Conservation (phyloP, 2,888 invertebrate species). For the Apotomis capreana region DNA sequence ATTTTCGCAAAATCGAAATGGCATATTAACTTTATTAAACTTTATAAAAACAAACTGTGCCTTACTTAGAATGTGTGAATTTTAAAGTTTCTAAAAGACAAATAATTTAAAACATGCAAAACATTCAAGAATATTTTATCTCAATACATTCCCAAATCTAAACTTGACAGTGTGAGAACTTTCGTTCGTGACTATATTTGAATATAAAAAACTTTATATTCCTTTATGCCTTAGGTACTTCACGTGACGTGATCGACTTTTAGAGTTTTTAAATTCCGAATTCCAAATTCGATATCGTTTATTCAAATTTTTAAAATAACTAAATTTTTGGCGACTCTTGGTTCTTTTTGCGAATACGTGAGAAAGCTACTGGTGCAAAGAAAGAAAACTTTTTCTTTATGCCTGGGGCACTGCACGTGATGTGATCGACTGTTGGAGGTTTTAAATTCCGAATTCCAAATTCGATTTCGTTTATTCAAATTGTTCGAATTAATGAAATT, state of each 20-base stretch:
- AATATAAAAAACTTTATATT: conserved; percentile 36
- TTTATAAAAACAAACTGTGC: too few species aligned
- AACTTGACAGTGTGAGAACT: conserved; percentile 64
- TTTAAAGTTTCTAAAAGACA: neutral
- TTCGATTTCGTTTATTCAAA: conserved; percentile 34
- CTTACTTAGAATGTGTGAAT: too few species aligned
- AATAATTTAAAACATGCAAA: neutral
- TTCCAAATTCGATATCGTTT: conserved; percentile 23
- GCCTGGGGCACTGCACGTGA: conserved; percentile 50
- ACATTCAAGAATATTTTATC: conserved; percentile 11
- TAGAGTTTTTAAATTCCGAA: conserved; percentile 44
- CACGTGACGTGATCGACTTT: conserved; percentile 49
- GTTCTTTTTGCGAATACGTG: conserved; percentile 37
- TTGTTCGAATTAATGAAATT: conserved; percentile 32
- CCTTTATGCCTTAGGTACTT: conserved; percentile 59
- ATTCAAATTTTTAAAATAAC: conserved; percentile 39
- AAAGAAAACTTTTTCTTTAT: conserved; percentile 44
- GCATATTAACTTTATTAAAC: too few species aligned
- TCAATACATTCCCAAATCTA: conserved; percentile 5
- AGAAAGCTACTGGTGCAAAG: conserved; percentile 14
- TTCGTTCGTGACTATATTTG: conserved; percentile 55
- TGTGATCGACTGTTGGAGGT: conserved; percentile 50
- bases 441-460: conserved; percentile 43
- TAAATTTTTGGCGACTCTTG: conserved; percentile 16
- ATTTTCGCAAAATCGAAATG: too few species aligned